Base-by-base conservation (phyloP, 1,140 invertebrate genomes). In the Tachypleus tridentatus region DNA sequence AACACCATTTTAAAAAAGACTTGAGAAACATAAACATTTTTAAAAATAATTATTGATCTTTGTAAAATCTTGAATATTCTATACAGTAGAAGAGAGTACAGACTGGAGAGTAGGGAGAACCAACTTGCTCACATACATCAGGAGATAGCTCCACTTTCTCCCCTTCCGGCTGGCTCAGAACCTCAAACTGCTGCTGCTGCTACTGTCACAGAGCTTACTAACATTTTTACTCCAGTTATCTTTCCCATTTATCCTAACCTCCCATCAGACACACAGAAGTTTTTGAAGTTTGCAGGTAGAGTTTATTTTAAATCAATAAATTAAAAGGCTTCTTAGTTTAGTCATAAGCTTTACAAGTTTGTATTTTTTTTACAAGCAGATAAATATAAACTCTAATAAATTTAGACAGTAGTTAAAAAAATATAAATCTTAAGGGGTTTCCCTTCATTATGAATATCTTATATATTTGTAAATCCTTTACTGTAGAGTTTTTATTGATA, bases 251-350 rank as follows among this genome's bases (percentile, higher is more conserved):
- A 29, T 29, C 29, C 29, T 29, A 67, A 74, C 54, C 66, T 81
- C 7, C 75, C 78, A 57, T 73, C 74, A 51, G 82, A 84, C 72
- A 80, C 80, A 52, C 76, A 81, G 59, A 91, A 91, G 76, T 93
- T 91, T 80, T 79, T 93, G 3, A 85, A 85, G 72, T 91, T 91
- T 80, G 88, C 87, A 54, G 84, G 83, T 84, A 77, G 64, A 59
- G 68, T 57, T n/a, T 66, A 61, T 61, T 58, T 56, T 49, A 60
- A 56, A 7, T 6, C 11, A 4, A 11, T 29, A n/a, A n/a, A n/a
- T n/a, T 11, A 11, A 10, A 64, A 49, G 58, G 49, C 5, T 62
- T 64, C 8, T 60, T 49, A 3, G 49, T 9, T 60, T 56, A 10
- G 49, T 67, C 49, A 52, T 64, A 56, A 49, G 7, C 61, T 69